Percentiles rank a stretch among this genome's conserved stretches.
These are phyloP conservation scores for Cerastis rubricosa DNA, from an alignment of 2,888 invertebrate species.

Conservation along the genomic window DNA sequence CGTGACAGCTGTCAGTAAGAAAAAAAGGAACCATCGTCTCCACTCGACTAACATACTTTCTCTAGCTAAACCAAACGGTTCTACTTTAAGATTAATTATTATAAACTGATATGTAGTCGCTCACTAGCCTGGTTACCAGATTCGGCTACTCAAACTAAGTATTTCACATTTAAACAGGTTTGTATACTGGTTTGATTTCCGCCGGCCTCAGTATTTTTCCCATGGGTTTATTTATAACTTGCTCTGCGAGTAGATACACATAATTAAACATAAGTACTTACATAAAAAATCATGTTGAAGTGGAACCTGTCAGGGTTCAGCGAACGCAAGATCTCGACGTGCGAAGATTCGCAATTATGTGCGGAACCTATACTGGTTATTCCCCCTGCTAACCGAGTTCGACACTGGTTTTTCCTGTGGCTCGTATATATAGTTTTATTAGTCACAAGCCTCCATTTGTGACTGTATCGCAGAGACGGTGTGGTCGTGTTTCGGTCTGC, in stretches of 20 bases:
- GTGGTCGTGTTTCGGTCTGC: conserved; percentile 24
- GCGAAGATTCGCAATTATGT: background rate
- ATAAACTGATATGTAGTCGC: background rate
- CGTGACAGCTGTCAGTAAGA: background rate
- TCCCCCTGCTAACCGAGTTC: conserved; percentile 16
- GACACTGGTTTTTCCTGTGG: conserved; percentile 42
- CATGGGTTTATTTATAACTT: background rate
- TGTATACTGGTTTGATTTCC: conserved; percentile 4
- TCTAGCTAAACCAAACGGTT: background rate
- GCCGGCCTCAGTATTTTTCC: background rate
- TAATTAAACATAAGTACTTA: background rate
- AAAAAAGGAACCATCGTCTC: background rate
- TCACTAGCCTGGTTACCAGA: background rate
- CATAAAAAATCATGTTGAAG: background rate
- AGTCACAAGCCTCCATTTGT: conserved; percentile 39
- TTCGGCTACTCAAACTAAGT: background rate
- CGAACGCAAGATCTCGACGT: background rate
- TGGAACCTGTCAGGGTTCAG: conserved; percentile 3
- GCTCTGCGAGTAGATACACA: background rate
- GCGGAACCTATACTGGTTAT: conserved; percentile 37
- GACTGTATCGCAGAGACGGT: conserved; percentile 35
- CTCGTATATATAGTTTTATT: conserved; percentile 38
- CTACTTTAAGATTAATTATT: background rate
- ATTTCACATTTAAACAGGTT: background rate
- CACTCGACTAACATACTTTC: background rate